Conservation (phyloP, 1,140 invertebrate species). For the Heliothis virescens region DNA sequence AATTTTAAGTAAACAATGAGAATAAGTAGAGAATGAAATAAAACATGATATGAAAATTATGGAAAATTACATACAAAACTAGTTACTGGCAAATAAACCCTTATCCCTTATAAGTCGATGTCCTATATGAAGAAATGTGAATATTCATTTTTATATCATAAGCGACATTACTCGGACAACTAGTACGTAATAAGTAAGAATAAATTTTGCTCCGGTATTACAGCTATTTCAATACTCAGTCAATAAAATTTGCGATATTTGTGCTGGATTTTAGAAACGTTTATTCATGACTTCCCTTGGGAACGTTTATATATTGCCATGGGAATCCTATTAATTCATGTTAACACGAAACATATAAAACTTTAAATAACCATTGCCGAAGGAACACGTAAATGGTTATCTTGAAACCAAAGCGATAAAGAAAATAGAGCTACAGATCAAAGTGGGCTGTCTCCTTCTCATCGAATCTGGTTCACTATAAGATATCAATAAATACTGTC, state of each 20-base stretch:
- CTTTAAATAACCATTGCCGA: not conserved
- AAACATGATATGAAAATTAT: not conserved
- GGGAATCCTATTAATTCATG: constrained; percentile 1
- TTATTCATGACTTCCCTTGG: constrained; percentile 23
- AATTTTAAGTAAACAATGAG: too few species aligned
- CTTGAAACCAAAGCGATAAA: too few species aligned
- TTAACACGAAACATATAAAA: not conserved
- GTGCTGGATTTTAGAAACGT: constrained; percentile 11
- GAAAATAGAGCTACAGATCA: too few species aligned
- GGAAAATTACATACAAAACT: not conserved
- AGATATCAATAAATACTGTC: too few species aligned
- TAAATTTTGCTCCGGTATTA: not conserved
- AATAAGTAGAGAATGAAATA: too few species aligned
- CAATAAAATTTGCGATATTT: constrained; percentile 12
- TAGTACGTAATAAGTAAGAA: not conserved
- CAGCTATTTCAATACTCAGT: constrained; percentile 24
- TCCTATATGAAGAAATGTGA: constrained; percentile 14
- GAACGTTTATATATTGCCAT: not conserved
- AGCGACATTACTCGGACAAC: not conserved
- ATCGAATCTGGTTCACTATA: too few species aligned
- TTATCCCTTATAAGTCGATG: constrained; percentile 15
- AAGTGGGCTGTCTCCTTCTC: too few species aligned
- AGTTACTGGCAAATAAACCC: constrained; percentile 28
- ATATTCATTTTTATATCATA: constrained; percentile 22
- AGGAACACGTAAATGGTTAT: not conserved